These are phyloP conservation scores for Hypomecis punctinalis DNA, from an alignment of 2,888 invertebrate genomes.

Conservation along the genomic window DNA sequence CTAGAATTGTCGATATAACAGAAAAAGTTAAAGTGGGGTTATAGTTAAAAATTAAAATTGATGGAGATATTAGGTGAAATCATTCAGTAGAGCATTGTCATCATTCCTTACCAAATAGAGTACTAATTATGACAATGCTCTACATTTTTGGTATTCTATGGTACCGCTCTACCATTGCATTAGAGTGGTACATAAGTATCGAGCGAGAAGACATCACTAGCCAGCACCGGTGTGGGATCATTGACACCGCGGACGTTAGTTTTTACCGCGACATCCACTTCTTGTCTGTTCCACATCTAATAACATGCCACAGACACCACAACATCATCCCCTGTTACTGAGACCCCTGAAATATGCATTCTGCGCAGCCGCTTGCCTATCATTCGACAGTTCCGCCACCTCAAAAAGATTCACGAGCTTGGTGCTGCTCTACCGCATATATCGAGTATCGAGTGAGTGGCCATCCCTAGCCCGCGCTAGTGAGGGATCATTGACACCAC, in stretches of 20 bases:
- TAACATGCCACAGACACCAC: slow-evolving; percentile 53
- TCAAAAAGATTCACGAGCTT: no score
- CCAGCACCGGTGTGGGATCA: slow-evolving; percentile 33
- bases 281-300: slow-evolving; percentile 61
- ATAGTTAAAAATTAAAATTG: no score
- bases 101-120: no score
- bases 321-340: slow-evolving; percentile 13
- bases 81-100: no score
- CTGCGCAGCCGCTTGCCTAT: background rate
- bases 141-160: no score
- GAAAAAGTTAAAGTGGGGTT: background rate
- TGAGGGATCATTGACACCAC: slow-evolving; percentile 43
- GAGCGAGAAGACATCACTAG: slow-evolving; percentile 23
- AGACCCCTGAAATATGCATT: background rate
- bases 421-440: slow-evolving; percentile 8
- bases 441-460: slow-evolving; percentile 18
- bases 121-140: no score
- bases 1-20: slow-evolving; percentile 2
- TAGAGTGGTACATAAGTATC: slow-evolving; percentile 25
- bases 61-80: no score
- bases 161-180: no score
- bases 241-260: slow-evolving; percentile 52
- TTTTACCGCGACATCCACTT: slow-evolving; percentile 64
- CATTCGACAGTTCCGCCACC: no score
- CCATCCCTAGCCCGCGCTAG: slow-evolving; percentile 23